These are phyloP conservation scores for Seira ritae DNA, from an alignment of 2,888 invertebrate genomes.

Conservation along the genomic window DNA sequence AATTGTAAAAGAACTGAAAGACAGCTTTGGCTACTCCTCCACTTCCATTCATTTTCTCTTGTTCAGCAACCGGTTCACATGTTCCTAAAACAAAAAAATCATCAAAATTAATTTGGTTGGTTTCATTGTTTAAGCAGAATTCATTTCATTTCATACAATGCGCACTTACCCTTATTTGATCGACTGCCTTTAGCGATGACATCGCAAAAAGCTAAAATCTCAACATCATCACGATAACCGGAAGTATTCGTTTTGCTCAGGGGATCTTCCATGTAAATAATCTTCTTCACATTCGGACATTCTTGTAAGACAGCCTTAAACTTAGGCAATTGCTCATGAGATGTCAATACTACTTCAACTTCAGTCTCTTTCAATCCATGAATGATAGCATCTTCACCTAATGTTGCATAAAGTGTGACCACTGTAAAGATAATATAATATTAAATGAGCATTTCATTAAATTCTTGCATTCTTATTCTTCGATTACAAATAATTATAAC, in stretches of 20 bases:
- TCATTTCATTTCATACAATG: no score
- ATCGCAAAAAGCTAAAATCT: slow-evolving; percentile 85
- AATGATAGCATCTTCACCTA: slow-evolving; percentile 96
- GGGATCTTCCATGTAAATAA: slow-evolving; percentile 93
- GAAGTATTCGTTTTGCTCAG: slow-evolving; percentile 83
- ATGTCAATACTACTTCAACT: slow-evolving; percentile 93
- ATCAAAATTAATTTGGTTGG: not conserved
- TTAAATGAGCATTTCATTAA: no score
- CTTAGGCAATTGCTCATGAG: slow-evolving; percentile 93
- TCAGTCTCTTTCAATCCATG: slow-evolving; percentile 98
- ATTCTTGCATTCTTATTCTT: no score
- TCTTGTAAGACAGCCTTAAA: slow-evolving; percentile 86
- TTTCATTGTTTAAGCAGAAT: no score
- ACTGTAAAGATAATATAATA: slow-evolving; percentile 78
- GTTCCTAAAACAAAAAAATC: slow-evolving; percentile 77
- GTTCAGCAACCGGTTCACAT: slow-evolving; percentile 82
- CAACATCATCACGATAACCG: slow-evolving; percentile 85
- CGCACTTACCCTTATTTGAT: slow-evolving; percentile 63
- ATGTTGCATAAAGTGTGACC: slow-evolving; percentile 97
- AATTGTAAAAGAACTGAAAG: slow-evolving; percentile 95
- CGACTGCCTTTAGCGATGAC: slow-evolving; percentile 80
- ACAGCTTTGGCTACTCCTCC: slow-evolving; percentile 87
- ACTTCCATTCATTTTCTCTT: slow-evolving; percentile 92
- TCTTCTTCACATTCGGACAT: slow-evolving; percentile 85
- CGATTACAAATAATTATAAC: no score